Conservation (phyloP, 2,888 invertebrate genomes). For the Drepana falcataria region DNA sequence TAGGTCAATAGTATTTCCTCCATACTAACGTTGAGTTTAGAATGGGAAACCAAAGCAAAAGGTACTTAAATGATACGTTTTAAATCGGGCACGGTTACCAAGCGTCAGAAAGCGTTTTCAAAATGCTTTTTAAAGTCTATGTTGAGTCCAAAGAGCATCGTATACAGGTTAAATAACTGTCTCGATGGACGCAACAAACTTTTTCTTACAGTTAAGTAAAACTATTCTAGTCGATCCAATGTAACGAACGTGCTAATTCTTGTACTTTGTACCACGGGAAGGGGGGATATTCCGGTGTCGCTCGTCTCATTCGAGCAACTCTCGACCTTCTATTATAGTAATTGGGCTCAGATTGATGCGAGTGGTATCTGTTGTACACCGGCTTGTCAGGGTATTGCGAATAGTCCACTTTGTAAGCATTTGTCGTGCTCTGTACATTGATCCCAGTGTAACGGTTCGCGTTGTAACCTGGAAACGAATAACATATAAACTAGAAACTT, state of each 20-base stretch:
- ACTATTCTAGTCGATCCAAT: constrained; percentile 78
- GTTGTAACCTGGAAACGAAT: constrained; percentile 54
- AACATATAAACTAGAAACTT: background rate
- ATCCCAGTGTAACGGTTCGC: constrained; percentile 54
- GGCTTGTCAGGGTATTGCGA: constrained; percentile 70
- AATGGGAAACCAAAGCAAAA: constrained; percentile 44
- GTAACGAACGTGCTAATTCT: constrained; percentile 82
- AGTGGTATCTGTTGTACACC: constrained; percentile 67
- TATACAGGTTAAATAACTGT: constrained; percentile 31
- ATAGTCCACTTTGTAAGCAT: constrained; percentile 73
- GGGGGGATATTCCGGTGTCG: constrained; percentile 74
- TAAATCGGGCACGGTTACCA: constrained; percentile 30
- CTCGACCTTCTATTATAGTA: constrained; percentile 71
- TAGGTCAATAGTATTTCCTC: constrained; percentile 43
- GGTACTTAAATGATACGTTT: constrained; percentile 13
- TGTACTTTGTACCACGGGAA: constrained; percentile 90
- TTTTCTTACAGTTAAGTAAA: constrained; percentile 28
- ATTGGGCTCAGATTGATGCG: constrained; percentile 53
- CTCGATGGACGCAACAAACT: constrained; percentile 70
- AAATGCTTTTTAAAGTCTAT: constrained; percentile 45
- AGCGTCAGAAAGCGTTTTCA: constrained; percentile 44
- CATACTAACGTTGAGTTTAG: constrained; percentile 55
- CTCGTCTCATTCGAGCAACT: constrained; percentile 54
- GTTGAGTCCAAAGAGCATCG: constrained; percentile 69
- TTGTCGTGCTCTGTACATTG: constrained; percentile 62